Percentiles rank a stretch among this genome's conserved stretches.
These are phyloP conservation scores for Protomyctophum bolini DNA, from an alignment of 2,113 vertebrate species.

Conservation along the genomic window DNA sequence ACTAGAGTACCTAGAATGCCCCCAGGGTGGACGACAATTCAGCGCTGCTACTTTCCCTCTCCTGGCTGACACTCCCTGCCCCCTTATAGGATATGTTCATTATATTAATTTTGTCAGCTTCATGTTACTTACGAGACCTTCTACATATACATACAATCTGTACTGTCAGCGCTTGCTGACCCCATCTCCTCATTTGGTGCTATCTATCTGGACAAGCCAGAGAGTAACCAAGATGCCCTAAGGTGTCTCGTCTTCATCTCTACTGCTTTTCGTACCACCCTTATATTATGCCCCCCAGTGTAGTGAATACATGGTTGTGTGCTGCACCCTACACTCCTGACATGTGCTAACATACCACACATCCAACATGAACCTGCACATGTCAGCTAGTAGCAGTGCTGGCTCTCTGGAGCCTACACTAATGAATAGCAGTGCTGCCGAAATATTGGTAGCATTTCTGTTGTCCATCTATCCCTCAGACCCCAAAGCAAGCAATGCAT, in stretches of 20 bases:
- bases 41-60: conserved; percentile 4
- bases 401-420: no score
- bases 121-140: conserved; percentile 47
- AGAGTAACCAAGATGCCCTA: conserved; percentile 12
- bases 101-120: conserved; percentile 27
- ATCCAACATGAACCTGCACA: no score
- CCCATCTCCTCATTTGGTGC: conserved; percentile 23
- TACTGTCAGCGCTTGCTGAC: conserved; percentile 52
- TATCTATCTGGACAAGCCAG: conserved; percentile 10
- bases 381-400: no score
- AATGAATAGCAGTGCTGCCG: no score
- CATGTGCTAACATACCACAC: no score
- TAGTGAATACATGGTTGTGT: no score
- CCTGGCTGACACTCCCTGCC: conserved; percentile 33
- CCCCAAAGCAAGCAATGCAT: no score
- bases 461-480: no score
- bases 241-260: conserved; percentile 13
- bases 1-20: no score
- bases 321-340: no score
- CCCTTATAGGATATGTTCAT: conserved; percentile 29
- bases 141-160: conserved; percentile 33
- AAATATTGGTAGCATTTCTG: no score
- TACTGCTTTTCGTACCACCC: neutral
- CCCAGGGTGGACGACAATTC: neutral
- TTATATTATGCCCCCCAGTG: neutral